phyloP scores from a whole-genome alignment of 2,797 vertebrate genomes.

The Gymnopithys bicolor region DNA sequence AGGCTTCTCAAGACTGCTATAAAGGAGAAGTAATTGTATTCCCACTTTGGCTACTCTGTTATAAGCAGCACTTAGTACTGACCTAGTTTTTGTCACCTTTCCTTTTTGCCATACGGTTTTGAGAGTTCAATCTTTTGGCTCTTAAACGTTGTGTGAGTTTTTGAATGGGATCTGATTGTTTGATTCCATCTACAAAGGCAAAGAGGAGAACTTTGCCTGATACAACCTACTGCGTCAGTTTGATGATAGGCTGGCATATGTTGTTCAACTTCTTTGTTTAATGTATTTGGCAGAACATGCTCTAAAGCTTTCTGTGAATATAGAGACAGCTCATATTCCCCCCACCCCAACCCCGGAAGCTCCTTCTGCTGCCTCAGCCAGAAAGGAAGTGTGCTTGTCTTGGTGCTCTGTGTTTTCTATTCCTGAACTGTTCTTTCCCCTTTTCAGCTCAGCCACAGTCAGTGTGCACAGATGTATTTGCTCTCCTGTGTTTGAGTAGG shows the following conservation, averaged over 20 bases:
- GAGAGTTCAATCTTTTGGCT: background rate
- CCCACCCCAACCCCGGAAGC: background rate
- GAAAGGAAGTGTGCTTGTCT: background rate
- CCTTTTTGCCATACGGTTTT: background rate
- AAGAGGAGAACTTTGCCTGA: background rate
- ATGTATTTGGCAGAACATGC: background rate
- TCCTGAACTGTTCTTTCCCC: background rate
- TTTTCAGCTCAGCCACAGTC: background rate
- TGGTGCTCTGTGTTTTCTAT: background rate
- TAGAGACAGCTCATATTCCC: background rate
- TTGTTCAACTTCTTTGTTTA: background rate
- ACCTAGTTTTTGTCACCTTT: background rate
- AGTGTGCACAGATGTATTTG: rapidly evolving
- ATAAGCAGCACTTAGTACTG: background rate
- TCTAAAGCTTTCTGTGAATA: background rate
- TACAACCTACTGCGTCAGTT: background rate
- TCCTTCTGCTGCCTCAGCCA: background rate
- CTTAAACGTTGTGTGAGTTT: background rate
- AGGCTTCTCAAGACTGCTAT: background rate
- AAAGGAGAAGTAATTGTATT: background rate
- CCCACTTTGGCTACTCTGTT: background rate
- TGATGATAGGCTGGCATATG: background rate
- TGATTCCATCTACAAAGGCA: background rate
- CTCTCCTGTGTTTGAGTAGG: background rate
- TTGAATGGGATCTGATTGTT: background rate